Base-by-base conservation (phyloP, 2,113 vertebrate genomes). In the Pica pica region DNA sequence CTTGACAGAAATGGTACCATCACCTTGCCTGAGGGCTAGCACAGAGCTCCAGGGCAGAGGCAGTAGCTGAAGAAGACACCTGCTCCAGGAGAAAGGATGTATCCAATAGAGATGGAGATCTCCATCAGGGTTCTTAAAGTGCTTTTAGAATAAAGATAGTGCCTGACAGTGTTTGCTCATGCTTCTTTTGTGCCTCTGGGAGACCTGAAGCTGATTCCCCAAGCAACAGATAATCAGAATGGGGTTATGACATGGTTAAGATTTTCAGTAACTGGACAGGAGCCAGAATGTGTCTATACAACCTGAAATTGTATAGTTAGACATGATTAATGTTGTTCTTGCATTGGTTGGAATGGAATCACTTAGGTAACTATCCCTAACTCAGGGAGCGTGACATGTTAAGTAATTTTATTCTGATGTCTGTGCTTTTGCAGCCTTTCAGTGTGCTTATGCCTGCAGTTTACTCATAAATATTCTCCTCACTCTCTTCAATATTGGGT, bases 391-490 rank as follows among this genome's bases (percentile, higher is more conserved):
- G 16, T 10, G 4, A 60, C 39, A n/a, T 17, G 11, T 75, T 53
- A 87, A 89, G 67, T 50, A 76, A 63, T 95, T 90, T 90, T 79
- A 44, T 70, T 77, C 55, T 86, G 55, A 35, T 31, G 19, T 30
- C 63, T 86, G 3, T 44, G 42, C 73, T 88, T 73, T 76, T 28
- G 2, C 42, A 70, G 4, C 20, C 4, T 73, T 71, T 84, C 7
- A 1, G 49, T 71, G 16, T 30, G 37, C 64, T 94, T 89, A 39
- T 37, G 21, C 20, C 57, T 61, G 15, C 50, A 67, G 21, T 80
- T 80, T 65, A 21, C 50, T 85, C 30, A 57, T 68, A 60, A 75
- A 64, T 79, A 61, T 75, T 85, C 19, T 82, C 22, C 10, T 49
- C 39, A 46, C 9, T 8, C 7, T 82, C 33, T 56, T 84, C 44